Evolutionary conservation across 2,113 vertebrate genomes (phyloP), one percentile per base, ranked within the genome.

Genomic region (Choloepus hoffmanni): DNA sequence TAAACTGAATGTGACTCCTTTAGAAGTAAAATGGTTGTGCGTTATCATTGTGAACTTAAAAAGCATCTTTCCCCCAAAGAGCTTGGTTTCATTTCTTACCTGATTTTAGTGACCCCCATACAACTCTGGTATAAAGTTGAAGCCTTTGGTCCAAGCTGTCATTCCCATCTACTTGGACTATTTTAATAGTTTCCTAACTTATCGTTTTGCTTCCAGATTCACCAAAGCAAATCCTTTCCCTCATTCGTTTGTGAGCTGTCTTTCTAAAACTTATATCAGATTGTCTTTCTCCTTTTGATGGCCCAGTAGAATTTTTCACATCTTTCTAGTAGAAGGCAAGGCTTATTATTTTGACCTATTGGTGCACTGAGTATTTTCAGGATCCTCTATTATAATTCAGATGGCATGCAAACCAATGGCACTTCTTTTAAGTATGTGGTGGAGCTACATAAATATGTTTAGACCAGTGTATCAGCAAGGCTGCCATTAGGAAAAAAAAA

Each of bases 21-120:
- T 76, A 90, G 72, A 95, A 91, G 24, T n/a, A 28, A 90, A 87
- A 85, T 78, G 40, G 65, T 78, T 82, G 48, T 21, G 63, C 10
- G 90, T 82, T 73, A 85, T 95, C 84, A 83, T 23, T 77, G 50
- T 33, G 50, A 92, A 92, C 73, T 90, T 53, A 55, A 85, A 92
- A 83, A 67, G 3, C 13, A 62, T 58, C 43, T 90, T 93, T 92
- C 36, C 48, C 40, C 62, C 40, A 68, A 91, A 92, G 72, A 60
- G 18, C 55, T 90, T 76, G 12, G 33, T 92, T 84, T 81, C 28
- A 88, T 60, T 81, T 93, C 68, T 68, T 55, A 92, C 67, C 9
- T 18, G 55, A 65, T 92, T 96, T 93, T 92, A 60, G 60, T 33
- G 67, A 95, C 63, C 45, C n/a, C 91, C 24, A 60, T 45, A 82